Conservation (phyloP, 2,888 invertebrate genomes). For the Nymphalis urticae region DNA sequence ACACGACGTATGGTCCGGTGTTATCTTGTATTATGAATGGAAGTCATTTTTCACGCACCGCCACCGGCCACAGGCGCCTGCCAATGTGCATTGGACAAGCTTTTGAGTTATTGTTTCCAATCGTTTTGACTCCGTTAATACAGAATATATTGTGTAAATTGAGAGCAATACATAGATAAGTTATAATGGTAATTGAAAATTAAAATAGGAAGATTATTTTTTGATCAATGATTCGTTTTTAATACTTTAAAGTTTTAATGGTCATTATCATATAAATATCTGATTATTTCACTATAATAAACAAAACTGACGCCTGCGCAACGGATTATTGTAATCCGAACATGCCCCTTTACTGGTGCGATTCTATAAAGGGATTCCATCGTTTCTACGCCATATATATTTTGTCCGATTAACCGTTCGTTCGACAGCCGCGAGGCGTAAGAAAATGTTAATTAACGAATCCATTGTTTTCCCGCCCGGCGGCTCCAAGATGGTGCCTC, state of each 20-base stretch:
- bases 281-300: background rate
- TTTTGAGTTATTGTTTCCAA: slow-evolving; percentile 36
- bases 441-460: slow-evolving; percentile 91
- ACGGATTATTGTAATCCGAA: slow-evolving; percentile 40
- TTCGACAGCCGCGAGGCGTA: slow-evolving; percentile 83
- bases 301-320: slow-evolving; percentile 15
- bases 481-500: slow-evolving; percentile 83
- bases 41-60: slow-evolving; percentile 60
- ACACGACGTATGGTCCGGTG: slow-evolving; percentile 7
- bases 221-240: too few species aligned
- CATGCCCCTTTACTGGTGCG: slow-evolving; percentile 46
- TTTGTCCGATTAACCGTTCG: slow-evolving; percentile 82
- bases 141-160: slow-evolving; percentile 8
- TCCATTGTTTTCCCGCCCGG: slow-evolving; percentile 86
- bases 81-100: slow-evolving; percentile 30
- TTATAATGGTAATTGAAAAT: background rate
- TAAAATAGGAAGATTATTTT: too few species aligned
- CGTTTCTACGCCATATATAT: slow-evolving; percentile 77
- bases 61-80: slow-evolving; percentile 48
- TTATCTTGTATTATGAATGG: slow-evolving; percentile 64
- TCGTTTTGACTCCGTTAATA: slow-evolving; percentile 5
- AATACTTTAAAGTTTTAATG: too few species aligned
- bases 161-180: background rate
- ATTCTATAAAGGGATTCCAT: slow-evolving; percentile 74
- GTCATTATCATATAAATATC: too few species aligned